Evolutionary conservation across 2,113 vertebrate genomes (phyloP), one percentile per base, ranked within the genome.

Genomic region (Tragelaphus scriptus): DNA sequence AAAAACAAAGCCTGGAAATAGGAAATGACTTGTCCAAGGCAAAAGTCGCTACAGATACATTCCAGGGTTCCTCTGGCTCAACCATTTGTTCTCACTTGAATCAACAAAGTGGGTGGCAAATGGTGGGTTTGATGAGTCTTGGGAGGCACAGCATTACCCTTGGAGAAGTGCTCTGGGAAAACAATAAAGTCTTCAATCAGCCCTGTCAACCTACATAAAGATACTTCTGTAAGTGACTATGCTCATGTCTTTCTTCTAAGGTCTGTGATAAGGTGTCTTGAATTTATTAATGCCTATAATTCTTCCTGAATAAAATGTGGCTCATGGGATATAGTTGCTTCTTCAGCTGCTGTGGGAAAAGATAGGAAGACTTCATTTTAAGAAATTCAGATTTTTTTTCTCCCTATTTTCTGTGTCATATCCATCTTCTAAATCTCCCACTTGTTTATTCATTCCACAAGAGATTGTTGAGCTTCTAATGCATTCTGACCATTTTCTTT

Each of bases 251-350:
- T 95, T 51, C 49, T 91, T 87, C 36, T 65, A 90, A 90, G 56
- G 40, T 92, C 88, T 94, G 17, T 90, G 82, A 82, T 86, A 88
- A 95, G 84, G 85, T 81, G 55, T 32, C n/a, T 96, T 77, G 63
- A 97, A 95, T 97, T 97, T 96, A 97, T 96, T 95, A 92, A 25
- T 86, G 5, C 28, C 77, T 86, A 80, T 97, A 96, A 97, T 94
- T 97, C 17, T 28, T 97, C 47, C 51, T 88, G 95, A 84, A 89
- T 89, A 86, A 84, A 95, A 97, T 53, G 85, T 89, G 32, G n/a
- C 92, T 92, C 95, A 19, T 49, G 94, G 85, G 88, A 97, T 84
- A 40, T 89, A 75, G 30, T 30, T 77, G 40, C 51, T 87, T 87
- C 47, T 96, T 55, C 36, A 89, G 19, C 2, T 89, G 28, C 71